phyloP scores from a whole-genome alignment of 2,888 invertebrate genomes.

The Cryptophagus acutangulus region DNA sequence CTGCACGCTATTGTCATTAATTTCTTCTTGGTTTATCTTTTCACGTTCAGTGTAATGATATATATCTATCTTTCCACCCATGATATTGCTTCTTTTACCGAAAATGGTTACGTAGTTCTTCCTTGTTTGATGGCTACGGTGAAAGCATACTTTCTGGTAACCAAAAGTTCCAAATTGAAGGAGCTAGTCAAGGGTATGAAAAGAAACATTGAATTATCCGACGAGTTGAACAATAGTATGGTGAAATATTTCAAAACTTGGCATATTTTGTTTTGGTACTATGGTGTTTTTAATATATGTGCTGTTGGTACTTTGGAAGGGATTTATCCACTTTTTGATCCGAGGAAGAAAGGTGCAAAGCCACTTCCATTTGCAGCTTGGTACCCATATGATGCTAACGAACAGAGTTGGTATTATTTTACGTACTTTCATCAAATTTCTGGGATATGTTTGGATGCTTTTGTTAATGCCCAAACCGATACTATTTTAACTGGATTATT shows the following conservation, averaged over 20 bases:
- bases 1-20: neutral
- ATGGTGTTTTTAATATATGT: neutral
- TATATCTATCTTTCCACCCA: neutral
- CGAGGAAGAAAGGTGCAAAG: neutral
- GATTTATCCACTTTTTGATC: neutral
- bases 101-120: neutral
- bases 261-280: neutral
- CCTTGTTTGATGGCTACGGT: neutral
- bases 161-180: neutral
- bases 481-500: neutral
- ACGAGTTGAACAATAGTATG: neutral
- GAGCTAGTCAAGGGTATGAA: neutral
- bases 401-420: neutral
- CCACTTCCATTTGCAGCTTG: neutral
- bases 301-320: neutral
- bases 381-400: neutral
- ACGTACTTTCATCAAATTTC: slow-evolving; percentile 1
- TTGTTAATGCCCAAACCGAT: neutral
- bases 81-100: neutral
- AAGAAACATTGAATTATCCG: neutral
- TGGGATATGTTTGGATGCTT: neutral
- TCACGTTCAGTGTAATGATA: neutral
- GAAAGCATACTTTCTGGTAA: neutral
- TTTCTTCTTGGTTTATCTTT: neutral
- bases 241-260: neutral